Percentiles rank a stretch among this genome's conserved stretches.
These are phyloP conservation scores for Sebastolobus alascanus DNA, from an alignment of 2,797 vertebrate genomes.

Conservation along the genomic window DNA sequence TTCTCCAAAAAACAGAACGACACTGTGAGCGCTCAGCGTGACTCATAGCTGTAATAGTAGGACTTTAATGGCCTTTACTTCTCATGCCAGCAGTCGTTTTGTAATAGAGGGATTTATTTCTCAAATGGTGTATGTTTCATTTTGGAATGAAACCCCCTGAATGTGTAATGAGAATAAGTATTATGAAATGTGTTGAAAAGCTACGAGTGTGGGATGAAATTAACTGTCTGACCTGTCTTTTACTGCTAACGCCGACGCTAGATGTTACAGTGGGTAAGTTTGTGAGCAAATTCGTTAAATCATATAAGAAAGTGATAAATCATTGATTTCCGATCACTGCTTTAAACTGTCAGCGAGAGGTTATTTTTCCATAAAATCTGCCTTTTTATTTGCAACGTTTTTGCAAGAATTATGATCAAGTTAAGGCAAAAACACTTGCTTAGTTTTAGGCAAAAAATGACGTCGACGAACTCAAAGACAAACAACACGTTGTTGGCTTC, in stretches of 20 bases:
- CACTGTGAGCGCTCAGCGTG: slow-evolving; percentile 57
- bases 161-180: slow-evolving; percentile 44
- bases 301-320: neutral
- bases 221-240: slow-evolving; percentile 35
- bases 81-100: slow-evolving; percentile 64
- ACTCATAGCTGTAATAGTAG: slow-evolving; percentile 68
- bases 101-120: slow-evolving; percentile 53
- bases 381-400: neutral
- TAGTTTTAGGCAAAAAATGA: too few species aligned
- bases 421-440: too few species aligned
- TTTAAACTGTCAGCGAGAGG: neutral
- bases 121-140: slow-evolving; percentile 34
- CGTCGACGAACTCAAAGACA: too few species aligned
- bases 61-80: slow-evolving; percentile 52
- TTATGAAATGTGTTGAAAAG: slow-evolving; percentile 61
- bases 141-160: slow-evolving; percentile 42
- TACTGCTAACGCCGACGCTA: slow-evolving; percentile 60
- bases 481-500: too few species aligned
- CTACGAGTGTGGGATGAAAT: slow-evolving; percentile 8
- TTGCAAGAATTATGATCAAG: too few species aligned
- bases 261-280: slow-evolving; percentile 83
- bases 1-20: slow-evolving; percentile 53
- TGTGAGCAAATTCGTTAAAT: neutral
- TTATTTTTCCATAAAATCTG: too few species aligned
- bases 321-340: neutral